These are phyloP conservation scores for Drepana arcuata DNA, from an alignment of 1,140 invertebrate species.

Conservation along the genomic window DNA sequence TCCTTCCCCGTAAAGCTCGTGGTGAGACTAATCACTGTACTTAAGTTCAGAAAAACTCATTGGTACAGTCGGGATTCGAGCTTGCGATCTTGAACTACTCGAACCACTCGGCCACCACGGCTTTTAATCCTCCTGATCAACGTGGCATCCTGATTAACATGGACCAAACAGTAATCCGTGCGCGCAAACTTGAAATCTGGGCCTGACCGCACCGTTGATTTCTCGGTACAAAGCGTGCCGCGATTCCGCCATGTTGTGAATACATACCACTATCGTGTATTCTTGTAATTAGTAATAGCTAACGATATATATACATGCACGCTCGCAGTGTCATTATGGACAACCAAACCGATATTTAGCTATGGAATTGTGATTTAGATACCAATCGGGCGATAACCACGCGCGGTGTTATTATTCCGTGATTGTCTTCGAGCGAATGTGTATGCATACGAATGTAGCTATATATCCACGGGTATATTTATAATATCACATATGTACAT, in stretches of 20 bases:
- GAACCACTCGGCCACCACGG: no score
- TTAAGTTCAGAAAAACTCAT: no score
- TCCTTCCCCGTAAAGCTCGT: no score
- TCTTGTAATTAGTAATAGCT: constrained; percentile 44
- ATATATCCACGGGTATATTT: no score
- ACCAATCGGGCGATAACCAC: constrained; percentile 28
- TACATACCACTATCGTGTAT: constrained; percentile 35
- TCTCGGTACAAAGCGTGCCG: constrained; percentile 25
- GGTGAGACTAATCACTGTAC: no score
- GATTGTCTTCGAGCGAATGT: constrained; percentile 25
- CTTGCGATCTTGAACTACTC: no score
- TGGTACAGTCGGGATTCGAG: no score
- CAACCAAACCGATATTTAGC: constrained; percentile 32
- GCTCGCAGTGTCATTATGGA: constrained; percentile 29
- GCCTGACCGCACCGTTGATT: no score
- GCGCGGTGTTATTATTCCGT: constrained; percentile 4
- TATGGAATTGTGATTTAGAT: constrained; percentile 35
- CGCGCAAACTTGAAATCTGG: constrained; percentile 16
- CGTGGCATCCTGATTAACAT: no score
- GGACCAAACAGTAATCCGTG: constrained; percentile 19
- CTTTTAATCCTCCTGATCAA: no score
- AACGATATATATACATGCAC: constrained; percentile 24
- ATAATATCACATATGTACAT: no score
- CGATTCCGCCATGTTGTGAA: constrained; percentile 24
- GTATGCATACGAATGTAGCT: constrained; percentile 10